These are phyloP conservation scores for Danio jaintianensis DNA, from an alignment of 2,797 vertebrate species.

Conservation along the genomic window DNA sequence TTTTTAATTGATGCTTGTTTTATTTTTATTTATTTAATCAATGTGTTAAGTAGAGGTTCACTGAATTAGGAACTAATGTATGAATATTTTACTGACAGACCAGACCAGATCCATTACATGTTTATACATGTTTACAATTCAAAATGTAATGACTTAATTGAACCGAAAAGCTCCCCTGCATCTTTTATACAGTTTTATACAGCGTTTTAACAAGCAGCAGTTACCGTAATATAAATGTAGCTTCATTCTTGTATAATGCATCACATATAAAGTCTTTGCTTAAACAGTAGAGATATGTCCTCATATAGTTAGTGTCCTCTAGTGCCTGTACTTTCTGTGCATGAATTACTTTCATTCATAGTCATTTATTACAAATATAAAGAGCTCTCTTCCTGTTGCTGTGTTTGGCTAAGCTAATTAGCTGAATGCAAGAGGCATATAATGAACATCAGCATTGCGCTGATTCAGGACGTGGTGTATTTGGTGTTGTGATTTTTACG, in stretches of 20 bases:
- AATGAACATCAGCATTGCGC: constrained; percentile 33
- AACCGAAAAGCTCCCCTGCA: constrained; percentile 59
- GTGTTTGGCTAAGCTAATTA: constrained; percentile 53
- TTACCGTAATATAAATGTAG: constrained; percentile 7
- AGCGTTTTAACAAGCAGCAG: constrained; percentile 21
- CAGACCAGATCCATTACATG: background rate
- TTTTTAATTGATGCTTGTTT: background rate
- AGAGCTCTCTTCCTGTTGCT: constrained; percentile 18
- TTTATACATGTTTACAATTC: constrained; percentile 9
- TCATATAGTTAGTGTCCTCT: constrained; percentile 17
- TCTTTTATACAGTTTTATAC: constrained; percentile 46
- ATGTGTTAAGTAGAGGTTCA: background rate
- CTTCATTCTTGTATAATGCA: constrained; percentile 1
- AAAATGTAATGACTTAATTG: constrained; percentile 15
- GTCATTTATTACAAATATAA: constrained; percentile 37
- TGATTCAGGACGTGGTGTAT: constrained; percentile 22
- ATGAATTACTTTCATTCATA: constrained; percentile 26
- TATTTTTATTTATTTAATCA: constrained; percentile 3
- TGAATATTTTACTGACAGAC: background rate
- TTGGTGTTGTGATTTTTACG: constrained; percentile 52
- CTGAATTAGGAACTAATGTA: background rate
- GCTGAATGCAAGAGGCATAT: constrained; percentile 42
- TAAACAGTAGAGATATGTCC: constrained; percentile 12
- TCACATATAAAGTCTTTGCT: constrained; percentile 18
- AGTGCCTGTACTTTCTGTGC: constrained; percentile 3